Evolutionary conservation across 1,140 invertebrate genomes (phyloP).

Genomic region (Drosophila ercepeae): DNA sequence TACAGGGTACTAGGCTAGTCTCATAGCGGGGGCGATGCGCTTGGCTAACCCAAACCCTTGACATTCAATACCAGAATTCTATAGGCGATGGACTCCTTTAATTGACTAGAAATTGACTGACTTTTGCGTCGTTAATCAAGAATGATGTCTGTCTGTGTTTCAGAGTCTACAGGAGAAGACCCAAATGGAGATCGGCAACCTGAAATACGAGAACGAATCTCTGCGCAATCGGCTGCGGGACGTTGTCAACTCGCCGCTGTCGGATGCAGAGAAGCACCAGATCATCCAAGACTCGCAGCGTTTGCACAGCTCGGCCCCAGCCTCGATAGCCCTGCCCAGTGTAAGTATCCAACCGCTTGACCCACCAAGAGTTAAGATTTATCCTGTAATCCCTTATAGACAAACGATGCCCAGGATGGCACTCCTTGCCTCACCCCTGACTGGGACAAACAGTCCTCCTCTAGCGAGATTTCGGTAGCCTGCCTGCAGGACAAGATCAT

Average conservation of each 20-base stretch:
- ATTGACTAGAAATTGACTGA: conserved; percentile 28
- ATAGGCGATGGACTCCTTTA: conserved; percentile 62
- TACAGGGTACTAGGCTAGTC: no score
- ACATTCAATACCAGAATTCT: conserved; percentile 72
- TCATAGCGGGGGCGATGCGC: conserved; percentile 42
- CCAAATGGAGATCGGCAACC: conserved; percentile 87
- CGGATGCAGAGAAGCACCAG: conserved; percentile 92
- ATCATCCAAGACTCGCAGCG: conserved; percentile 88
- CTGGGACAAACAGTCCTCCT: conserved; percentile 95
- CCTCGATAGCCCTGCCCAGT: conserved; percentile 86
- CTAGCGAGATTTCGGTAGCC: conserved; percentile 95
- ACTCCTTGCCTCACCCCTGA: conserved; percentile 89
- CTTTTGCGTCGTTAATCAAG: conserved; percentile 31
- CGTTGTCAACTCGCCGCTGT: conserved; percentile 90
- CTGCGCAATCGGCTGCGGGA: conserved; percentile 89
- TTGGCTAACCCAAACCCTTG: conserved; percentile 64
- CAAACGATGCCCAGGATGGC: conserved; percentile 79
- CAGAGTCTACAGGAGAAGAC: conserved; percentile 85
- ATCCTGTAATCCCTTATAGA: conserved; percentile 7
- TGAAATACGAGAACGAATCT: conserved; percentile 90
- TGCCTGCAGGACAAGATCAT: conserved; percentile 96
- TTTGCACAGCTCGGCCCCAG: conserved; percentile 87
- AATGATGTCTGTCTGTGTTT: conserved; percentile 16
- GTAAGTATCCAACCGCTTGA: conserved; percentile 72
- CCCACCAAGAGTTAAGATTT: no score